Percentiles rank a stretch among this genome's conserved stretches.
phyloP scores from a whole-genome alignment of 2,888 invertebrate genomes.

The Plusia festucae region DNA sequence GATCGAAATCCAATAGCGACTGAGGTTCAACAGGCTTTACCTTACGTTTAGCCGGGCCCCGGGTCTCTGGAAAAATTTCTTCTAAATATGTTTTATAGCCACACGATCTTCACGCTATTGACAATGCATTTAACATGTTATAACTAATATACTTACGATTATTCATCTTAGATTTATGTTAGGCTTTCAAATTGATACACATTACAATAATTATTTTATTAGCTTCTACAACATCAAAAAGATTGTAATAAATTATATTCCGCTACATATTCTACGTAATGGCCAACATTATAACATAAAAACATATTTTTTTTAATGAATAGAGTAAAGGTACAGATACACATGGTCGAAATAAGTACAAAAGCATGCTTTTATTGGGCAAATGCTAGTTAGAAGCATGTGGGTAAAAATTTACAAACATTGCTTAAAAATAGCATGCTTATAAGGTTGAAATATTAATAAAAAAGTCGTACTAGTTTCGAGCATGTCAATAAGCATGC shows the following conservation, averaged over 20 bases:
- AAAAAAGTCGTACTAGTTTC: too few species aligned
- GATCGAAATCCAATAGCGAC: conserved; percentile 94
- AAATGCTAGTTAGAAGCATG: too few species aligned
- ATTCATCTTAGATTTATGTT: conserved; percentile 58
- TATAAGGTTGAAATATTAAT: too few species aligned
- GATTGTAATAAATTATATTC: conserved; percentile 7
- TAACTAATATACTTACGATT: conserved; percentile 60
- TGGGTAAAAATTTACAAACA: too few species aligned
- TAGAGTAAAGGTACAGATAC: too few species aligned
- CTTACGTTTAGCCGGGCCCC: conserved; percentile 94
- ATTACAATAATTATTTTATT: conserved; percentile 33
- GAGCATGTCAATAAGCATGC: too few species aligned
- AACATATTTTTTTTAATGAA: neutral
- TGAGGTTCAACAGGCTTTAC: conserved; percentile 94
- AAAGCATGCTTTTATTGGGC: too few species aligned
- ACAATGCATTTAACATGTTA: neutral
- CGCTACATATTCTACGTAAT: conserved; percentile 7
- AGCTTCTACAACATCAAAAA: conserved; percentile 29
- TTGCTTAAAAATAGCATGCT: too few species aligned
- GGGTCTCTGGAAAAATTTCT: conserved; percentile 68
- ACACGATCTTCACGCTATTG: neutral
- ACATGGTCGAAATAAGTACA: too few species aligned
- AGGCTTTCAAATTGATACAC: conserved; percentile 9
- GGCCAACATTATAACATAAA: conserved; percentile 10
- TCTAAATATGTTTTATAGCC: neutral